These are phyloP conservation scores for Molossus alvarezi DNA, from an alignment of 2,797 vertebrate species.

Conservation along the genomic window DNA sequence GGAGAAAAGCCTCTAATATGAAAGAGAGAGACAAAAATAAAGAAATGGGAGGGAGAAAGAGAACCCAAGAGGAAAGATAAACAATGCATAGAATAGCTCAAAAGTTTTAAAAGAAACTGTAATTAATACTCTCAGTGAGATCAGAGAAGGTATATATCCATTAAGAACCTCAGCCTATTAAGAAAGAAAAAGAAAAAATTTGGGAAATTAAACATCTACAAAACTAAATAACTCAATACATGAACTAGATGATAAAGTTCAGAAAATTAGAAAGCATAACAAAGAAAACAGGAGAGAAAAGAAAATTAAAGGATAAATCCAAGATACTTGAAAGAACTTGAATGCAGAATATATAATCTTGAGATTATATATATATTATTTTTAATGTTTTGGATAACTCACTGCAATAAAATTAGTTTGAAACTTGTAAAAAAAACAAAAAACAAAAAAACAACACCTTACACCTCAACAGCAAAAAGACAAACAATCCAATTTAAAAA, in stretches of 20 bases:
- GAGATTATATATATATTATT: background rate
- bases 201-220: background rate
- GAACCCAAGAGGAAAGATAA: background rate
- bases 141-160: background rate
- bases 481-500: background rate
- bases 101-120: slow-evolving; percentile 13
- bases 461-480: background rate
- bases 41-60: background rate
- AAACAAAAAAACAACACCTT: background rate
- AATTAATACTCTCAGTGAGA: background rate
- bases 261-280: background rate
- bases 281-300: background rate
- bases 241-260: background rate
- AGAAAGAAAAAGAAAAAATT: background rate
- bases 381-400: background rate
- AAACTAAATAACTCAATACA: slow-evolving; percentile 2
- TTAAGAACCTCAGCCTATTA: background rate
- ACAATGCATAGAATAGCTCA: background rate
- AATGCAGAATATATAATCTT: background rate
- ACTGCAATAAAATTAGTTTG: background rate
- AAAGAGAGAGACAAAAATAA: background rate
- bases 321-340: background rate
- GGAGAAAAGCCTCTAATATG: background rate
- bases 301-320: background rate
- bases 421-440: background rate